Conservation (phyloP, 37 sponge, comb jelly and placozoan genomes). For the Lycopodina hypogea region DNA sequence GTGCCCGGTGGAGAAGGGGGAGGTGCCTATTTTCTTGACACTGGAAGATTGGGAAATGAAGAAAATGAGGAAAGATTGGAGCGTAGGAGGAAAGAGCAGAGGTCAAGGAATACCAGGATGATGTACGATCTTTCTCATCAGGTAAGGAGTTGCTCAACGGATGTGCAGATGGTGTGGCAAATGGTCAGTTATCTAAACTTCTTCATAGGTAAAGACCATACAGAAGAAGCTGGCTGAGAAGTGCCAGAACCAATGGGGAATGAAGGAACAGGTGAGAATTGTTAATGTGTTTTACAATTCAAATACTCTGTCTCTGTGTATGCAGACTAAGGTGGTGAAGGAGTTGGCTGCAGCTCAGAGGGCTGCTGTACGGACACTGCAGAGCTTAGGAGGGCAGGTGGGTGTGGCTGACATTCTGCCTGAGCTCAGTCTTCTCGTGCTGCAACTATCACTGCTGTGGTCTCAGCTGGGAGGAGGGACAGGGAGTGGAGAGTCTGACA, state of each 20-base stretch:
- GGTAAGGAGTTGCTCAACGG: conserved; percentile 3
- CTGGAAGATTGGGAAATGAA: too few relatives aligned
- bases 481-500: background rate
- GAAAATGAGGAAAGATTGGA: background rate
- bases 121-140: conserved; percentile 61
- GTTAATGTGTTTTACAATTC: background rate
- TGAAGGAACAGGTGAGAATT: background rate
- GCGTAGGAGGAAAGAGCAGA: conserved; percentile 41
- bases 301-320: background rate
- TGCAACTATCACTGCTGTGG: conserved; percentile 13
- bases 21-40: background rate
- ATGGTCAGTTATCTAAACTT: background rate
- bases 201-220: background rate
- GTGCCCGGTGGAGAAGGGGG: background rate
- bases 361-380: conserved; percentile 48
- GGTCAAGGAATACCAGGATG: conserved; percentile 35
- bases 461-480: conserved; percentile 14
- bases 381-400: conserved; percentile 1
- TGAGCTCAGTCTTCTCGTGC: conserved; percentile 30
- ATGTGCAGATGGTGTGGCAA: background rate
- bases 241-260: background rate
- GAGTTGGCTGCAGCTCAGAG: conserved; percentile 42
- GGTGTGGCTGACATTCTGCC: background rate
- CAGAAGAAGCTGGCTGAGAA: background rate
- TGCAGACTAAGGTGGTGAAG: conserved; percentile 24